These are phyloP conservation scores for Tonatia bakeri DNA, from an alignment of 2,113 vertebrate species.

Conservation along the genomic window DNA sequence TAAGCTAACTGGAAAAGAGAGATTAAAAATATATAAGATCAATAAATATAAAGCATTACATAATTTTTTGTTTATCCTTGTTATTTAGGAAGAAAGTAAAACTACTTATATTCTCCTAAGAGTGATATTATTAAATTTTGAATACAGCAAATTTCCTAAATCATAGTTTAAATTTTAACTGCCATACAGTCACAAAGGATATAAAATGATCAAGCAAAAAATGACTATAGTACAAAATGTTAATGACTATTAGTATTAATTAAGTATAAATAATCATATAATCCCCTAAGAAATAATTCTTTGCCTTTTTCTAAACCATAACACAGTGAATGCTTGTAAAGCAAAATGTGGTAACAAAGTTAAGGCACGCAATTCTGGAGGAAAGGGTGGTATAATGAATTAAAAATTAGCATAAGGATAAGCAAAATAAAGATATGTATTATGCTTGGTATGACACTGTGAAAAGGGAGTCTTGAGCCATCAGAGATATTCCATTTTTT, in stretches of 20 bases:
- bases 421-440: not conserved
- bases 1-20: conserved; percentile 90
- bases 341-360: not conserved
- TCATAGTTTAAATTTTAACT: conserved; percentile 35
- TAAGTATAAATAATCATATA: not conserved
- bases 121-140: not conserved
- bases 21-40: conserved; percentile 56
- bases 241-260: not conserved
- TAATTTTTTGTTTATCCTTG: not conserved
- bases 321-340: not conserved
- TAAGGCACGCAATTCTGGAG: not conserved
- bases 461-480: not conserved
- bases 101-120: not conserved
- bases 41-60: conserved; percentile 25
- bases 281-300: not conserved
- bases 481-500: not conserved
- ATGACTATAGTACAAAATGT: not conserved
- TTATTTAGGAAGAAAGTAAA: conserved; percentile 34
- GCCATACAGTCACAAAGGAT: not conserved
- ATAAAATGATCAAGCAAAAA: not conserved
- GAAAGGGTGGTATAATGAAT: not conserved
- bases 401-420: conserved; percentile 5
- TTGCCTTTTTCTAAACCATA: not conserved
- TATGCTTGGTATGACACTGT: not conserved
- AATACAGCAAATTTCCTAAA: not conserved